A percentile compares a stretch with the other conserved stretches of the same genome.
phyloP scores from a whole-genome alignment of 2,888 invertebrate genomes.

The Hirudinaria manillensis region DNA sequence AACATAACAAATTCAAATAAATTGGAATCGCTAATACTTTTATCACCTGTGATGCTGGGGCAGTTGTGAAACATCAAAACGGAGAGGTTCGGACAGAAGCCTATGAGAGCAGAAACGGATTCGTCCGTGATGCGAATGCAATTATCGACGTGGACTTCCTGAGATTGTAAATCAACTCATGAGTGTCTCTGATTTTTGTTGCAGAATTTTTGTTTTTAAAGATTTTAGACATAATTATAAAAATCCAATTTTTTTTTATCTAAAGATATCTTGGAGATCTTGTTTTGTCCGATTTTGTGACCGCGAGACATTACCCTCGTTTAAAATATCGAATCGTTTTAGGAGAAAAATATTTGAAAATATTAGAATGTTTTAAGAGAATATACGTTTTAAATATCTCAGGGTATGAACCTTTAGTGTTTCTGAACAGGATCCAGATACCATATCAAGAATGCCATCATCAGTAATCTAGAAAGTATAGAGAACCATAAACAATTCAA shows the following conservation, averaged over 20 bases:
- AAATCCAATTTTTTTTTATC: too few species aligned
- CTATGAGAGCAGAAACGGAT: conserved; percentile 47
- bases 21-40: too few species aligned
- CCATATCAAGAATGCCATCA: conserved; percentile 44
- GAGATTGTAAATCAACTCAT: conserved; percentile 22
- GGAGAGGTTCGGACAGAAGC: conserved; percentile 46
- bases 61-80: conserved; percentile 51
- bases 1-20: too few species aligned
- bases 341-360: not conserved
- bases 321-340: not conserved
- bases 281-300: too few species aligned
- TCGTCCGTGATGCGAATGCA: conserved; percentile 49
- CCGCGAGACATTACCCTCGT: too few species aligned
- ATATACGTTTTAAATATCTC: not conserved
- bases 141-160: conserved; percentile 50
- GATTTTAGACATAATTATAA: too few species aligned
- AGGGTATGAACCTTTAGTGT: conserved; percentile 42
- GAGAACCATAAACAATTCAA: not conserved
- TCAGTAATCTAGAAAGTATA: conserved; percentile 44
- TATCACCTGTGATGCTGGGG: conserved; percentile 49
- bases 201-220: too few species aligned
- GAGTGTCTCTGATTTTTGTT: too few species aligned
- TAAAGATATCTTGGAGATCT: too few species aligned
- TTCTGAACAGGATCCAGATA: conserved; percentile 44
- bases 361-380: not conserved